These are phyloP conservation scores for Tachysurus fulvidraco DNA, from an alignment of 2,113 vertebrate species.

Conservation along the genomic window DNA sequence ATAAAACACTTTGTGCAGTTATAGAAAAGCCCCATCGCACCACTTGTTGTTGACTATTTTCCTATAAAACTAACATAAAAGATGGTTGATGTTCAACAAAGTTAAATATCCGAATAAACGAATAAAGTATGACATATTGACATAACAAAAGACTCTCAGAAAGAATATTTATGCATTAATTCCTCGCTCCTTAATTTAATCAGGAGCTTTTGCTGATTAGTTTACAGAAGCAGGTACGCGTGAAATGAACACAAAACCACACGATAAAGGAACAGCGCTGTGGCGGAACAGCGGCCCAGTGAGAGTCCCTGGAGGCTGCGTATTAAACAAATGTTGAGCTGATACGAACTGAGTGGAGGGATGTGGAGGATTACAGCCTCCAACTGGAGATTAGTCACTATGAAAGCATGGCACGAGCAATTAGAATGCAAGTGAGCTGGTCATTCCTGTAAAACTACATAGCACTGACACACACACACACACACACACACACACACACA, in stretches of 20 bases:
- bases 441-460: constrained; percentile 48
- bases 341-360: neutral
- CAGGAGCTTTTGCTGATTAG: constrained; percentile 17
- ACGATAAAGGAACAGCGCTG: neutral
- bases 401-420: neutral
- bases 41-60: neutral
- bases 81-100: neutral
- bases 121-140: neutral
- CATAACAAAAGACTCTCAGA: constrained; percentile 1
- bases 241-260: constrained; percentile 20
- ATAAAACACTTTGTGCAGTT: neutral
- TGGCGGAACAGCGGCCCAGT: neutral
- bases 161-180: constrained; percentile 15
- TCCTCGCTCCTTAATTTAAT: constrained; percentile 29
- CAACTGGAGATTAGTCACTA: neutral
- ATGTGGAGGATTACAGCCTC: neutral
- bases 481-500: neutral
- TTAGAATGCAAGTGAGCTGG: constrained; percentile 13
- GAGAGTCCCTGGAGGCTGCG: neutral
- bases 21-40: neutral
- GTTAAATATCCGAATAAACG: neutral
- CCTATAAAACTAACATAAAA: neutral
- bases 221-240: constrained; percentile 33
- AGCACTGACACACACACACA: constrained; percentile 5
- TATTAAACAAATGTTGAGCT: constrained; percentile 10